These are phyloP conservation scores for Zygogramma bicolorata DNA, from an alignment of 2,888 invertebrate species.

Conservation along the genomic window DNA sequence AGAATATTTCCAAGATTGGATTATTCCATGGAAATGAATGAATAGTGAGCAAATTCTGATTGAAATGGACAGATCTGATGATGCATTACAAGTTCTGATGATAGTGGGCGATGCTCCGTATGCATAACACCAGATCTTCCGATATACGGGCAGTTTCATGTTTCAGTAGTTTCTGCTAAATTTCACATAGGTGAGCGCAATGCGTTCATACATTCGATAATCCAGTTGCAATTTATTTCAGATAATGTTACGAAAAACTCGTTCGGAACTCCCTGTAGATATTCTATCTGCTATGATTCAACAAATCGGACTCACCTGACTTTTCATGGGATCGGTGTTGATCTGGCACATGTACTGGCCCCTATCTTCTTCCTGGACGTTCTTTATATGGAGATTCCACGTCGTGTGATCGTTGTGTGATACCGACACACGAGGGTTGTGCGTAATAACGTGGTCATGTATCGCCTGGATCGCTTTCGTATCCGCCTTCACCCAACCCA, in stretches of 20 bases:
- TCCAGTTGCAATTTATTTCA: background rate
- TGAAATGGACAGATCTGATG: no score
- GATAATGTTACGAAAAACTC: no score
- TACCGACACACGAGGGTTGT: conserved; percentile 88
- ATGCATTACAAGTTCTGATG: no score
- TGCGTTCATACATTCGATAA: no score
- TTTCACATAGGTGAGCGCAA: no score
- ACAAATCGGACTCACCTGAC: conserved; percentile 77
- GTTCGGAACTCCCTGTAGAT: background rate
- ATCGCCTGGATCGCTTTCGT: conserved; percentile 94
- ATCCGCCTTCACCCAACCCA: conserved; percentile 94
- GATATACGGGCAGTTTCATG: no score
- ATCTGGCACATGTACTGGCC: conserved; percentile 96
- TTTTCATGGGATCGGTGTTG: conserved; percentile 95
- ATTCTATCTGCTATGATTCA: background rate
- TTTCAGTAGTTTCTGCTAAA: no score
- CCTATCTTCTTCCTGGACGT: conserved; percentile 87
- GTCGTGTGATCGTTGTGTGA: conserved; percentile 87
- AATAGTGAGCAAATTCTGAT: no score
- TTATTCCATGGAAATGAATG: no score
- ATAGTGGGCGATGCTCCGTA: no score
- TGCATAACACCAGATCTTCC: no score
- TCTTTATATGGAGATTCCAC: conserved; percentile 92
- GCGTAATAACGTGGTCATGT: conserved; percentile 92
- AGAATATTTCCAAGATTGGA: no score